Evolutionary conservation across 2,888 invertebrate genomes (phyloP).

Genomic region (Thyatira batis): DNA sequence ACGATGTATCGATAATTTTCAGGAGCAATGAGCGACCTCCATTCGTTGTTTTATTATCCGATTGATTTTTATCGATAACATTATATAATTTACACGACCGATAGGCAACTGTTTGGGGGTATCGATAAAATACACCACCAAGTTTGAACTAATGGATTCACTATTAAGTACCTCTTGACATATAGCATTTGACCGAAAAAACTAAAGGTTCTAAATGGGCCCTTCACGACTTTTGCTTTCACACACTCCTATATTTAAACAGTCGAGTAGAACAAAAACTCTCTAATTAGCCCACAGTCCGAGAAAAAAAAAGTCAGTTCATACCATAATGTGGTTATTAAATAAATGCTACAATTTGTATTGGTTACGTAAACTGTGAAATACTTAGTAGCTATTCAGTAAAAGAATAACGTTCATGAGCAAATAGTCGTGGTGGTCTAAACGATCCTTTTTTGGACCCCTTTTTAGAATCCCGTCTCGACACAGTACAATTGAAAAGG

Average conservation of each 20-base stretch:
- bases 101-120: background rate
- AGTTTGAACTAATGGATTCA: constrained; percentile 11
- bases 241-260: constrained; percentile 51
- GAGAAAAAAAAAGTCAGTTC: constrained; percentile 48
- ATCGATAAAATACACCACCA: background rate
- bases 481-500: background rate
- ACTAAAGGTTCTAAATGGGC: constrained; percentile 35
- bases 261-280: constrained; percentile 49
- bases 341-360: constrained; percentile 49
- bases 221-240: constrained; percentile 52
- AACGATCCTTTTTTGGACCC: constrained; percentile 32
- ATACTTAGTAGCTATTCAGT: constrained; percentile 52
- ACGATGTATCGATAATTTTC: background rate
- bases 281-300: constrained; percentile 37
- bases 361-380: constrained; percentile 51
- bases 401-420: constrained; percentile 37
- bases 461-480: constrained; percentile 12
- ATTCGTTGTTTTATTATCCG: background rate
- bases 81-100: background rate
- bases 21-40: background rate
- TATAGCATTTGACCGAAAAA: constrained; percentile 43
- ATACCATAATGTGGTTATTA: constrained; percentile 45
- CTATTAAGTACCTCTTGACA: constrained; percentile 22
- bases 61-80: background rate
- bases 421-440: constrained; percentile 35